Percentiles rank a stretch among this genome's conserved stretches.
Conservation (phyloP, 2,888 invertebrate genomes). For the Noctua pronuba region DNA sequence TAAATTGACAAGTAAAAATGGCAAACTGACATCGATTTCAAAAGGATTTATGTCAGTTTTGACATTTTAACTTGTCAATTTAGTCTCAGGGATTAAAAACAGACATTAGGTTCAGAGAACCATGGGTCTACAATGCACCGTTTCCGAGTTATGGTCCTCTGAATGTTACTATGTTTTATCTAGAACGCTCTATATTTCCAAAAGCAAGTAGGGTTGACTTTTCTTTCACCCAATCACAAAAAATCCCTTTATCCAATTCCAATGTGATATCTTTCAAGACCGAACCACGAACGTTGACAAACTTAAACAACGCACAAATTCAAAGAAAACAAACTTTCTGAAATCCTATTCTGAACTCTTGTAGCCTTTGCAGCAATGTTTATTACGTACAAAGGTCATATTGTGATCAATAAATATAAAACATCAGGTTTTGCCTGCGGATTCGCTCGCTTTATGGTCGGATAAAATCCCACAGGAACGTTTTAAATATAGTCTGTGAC, state of each 20-base stretch:
- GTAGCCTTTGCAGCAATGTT: slow-evolving; percentile 15
- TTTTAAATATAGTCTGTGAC: not conserved
- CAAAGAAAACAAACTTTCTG: slow-evolving; percentile 43
- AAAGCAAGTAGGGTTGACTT: not conserved
- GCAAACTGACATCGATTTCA: no score
- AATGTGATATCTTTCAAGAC: not conserved
- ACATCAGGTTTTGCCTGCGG: not conserved
- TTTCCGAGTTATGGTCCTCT: no score
- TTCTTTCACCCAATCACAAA: not conserved
- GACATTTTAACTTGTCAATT: no score
- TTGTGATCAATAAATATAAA: slow-evolving; percentile 24
- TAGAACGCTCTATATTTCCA: no score
- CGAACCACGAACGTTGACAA: slow-evolving; percentile 3
- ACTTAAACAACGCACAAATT: slow-evolving; percentile 36
- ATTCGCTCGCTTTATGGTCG: not conserved
- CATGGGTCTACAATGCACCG: no score
- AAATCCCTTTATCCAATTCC: not conserved
- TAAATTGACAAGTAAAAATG: no score
- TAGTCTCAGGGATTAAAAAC: no score
- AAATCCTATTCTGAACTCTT: slow-evolving; percentile 39
- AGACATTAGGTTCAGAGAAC: no score
- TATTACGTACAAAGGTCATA: slow-evolving; percentile 33
- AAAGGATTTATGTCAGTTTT: no score
- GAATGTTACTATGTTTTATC: no score
- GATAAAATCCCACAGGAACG: not conserved